Evolutionary conservation across 2,113 vertebrate genomes (phyloP).

Genomic region (Tinamus guttatus): DNA sequence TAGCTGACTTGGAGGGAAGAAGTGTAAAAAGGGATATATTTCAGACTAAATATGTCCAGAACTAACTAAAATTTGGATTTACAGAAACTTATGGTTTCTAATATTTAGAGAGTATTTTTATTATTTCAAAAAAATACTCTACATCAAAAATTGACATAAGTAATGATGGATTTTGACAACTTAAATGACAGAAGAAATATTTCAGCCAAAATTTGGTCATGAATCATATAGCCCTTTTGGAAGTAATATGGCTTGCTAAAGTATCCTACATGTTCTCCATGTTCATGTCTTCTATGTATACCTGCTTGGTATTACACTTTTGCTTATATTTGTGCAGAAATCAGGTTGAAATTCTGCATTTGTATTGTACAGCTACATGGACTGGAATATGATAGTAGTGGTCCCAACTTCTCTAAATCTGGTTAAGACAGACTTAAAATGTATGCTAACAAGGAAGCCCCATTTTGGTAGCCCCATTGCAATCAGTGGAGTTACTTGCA

Average conservation of each 20-base stretch:
- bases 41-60: slow-evolving; percentile 44
- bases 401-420: neutral
- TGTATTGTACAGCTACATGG: rapidly evolving
- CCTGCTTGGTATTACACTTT: neutral
- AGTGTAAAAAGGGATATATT: slow-evolving; percentile 9
- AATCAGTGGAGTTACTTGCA: neutral
- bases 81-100: slow-evolving; percentile 36
- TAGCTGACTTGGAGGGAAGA: slow-evolving; percentile 44
- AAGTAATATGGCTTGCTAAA: neutral
- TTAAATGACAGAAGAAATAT: neutral
- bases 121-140: neutral
- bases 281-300: neutral
- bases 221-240: neutral
- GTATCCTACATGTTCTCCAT: neutral
- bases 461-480: neutral
- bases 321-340: rapidly evolving
- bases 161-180: neutral
- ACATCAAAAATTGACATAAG: neutral
- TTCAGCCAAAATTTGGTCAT: neutral
- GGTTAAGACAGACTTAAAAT: neutral
- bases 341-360: neutral
- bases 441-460: neutral
- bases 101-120: neutral
- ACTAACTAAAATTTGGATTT: slow-evolving; percentile 42
- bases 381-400: no score